Evolutionary conservation across 2,113 vertebrate species (phyloP), one percentile per base, ranked within the genome.

Genomic region (Rana temporaria): DNA sequence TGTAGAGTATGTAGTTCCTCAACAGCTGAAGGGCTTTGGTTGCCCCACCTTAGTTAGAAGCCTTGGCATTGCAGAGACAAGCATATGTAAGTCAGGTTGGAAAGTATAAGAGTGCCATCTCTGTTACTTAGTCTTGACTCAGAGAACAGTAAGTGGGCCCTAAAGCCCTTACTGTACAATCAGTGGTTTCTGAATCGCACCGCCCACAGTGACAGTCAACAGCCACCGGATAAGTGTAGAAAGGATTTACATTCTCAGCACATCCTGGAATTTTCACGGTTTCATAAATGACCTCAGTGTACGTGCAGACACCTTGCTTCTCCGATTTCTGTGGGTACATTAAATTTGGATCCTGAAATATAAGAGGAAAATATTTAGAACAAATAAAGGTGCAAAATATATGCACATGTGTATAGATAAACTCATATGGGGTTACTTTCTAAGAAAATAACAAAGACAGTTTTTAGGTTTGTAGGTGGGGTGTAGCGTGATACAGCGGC

Each of bases 211-310:
- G 84, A 66, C 98, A 99, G 63, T 86, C 92, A 3, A 89, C 93
- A 76, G 97, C 96, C 84, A 97, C 93, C 0, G 96, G 97, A 63
- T 96, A 97, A 0, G 90, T 92, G 69, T 96, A 92, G 56, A 89
- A 84, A 0, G 93, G 92, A 52, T 95, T 90, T 0, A 89, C 87
- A 0, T 91, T 91, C 18, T 87, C 86, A 2, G 92, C 89, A 32
- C 98, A 99, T 78, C 93, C 95, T 0, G 94, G 90, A 59, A 98
- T 87, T 86, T 89, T 89, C 67, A 93, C 89, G 0, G 93, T 95
- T 89, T 96, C 92, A 0, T 98, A 96, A 30, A 89, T 85, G 85
- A 96, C 88, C 66, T 96, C 93, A 38, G 91, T 95, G 92, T 95
- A 94, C 34, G 92, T 96, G 66, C 97, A 99, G 42, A 84, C 86